Evolutionary conservation across 2,113 vertebrate genomes (phyloP), one percentile per base, ranked within the genome.

Genomic region (Misgurnus anguillicaudatus): DNA sequence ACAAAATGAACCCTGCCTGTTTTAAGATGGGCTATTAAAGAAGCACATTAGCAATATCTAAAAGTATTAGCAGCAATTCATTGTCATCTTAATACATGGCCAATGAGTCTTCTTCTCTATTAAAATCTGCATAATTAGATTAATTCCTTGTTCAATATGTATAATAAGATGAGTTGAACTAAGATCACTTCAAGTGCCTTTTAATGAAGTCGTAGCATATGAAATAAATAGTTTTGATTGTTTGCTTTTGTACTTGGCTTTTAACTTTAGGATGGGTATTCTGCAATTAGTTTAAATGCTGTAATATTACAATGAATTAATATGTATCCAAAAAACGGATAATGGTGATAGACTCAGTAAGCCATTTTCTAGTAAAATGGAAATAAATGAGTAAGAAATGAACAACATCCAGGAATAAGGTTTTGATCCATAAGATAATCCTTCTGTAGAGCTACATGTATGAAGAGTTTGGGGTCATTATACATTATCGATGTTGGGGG

Each of bases 201-300:
- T 79, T 51, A 69, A 14, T 58, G 21, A 17, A 68, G 48, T n/a
- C 11, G 6, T 4, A 63, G 58, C 7, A n/a, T 19, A 60, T 55
- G 7, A 47, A 64, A 17, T 24, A 14, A 79, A 19, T 72, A 16
- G 41, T 39, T 76, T 65, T 60, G 13, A 47, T 67, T 42, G 31
- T 5, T 48, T 45, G 5, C 7, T 31, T 53, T 63, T 71, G 13
- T 55, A 16, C 24, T 51, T 24, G 6, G 17, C 48, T 42, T 36
- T 14, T 19, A 21, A 45, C 10, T 69, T 51, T 16, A 16, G 11
- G 42, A 24, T 67, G 19, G 65, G 5, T 41, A 42, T 6, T 38
- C 14, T 10, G 68, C 68, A 70, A 71, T 71, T 71, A 55, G 9
- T 19, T 17, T 69, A 36, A 69, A 69, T 51, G 47, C 41, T 42